These are phyloP conservation scores for Lycocerus yunnanus DNA, from an alignment of 2,888 invertebrate genomes.

Conservation along the genomic window DNA sequence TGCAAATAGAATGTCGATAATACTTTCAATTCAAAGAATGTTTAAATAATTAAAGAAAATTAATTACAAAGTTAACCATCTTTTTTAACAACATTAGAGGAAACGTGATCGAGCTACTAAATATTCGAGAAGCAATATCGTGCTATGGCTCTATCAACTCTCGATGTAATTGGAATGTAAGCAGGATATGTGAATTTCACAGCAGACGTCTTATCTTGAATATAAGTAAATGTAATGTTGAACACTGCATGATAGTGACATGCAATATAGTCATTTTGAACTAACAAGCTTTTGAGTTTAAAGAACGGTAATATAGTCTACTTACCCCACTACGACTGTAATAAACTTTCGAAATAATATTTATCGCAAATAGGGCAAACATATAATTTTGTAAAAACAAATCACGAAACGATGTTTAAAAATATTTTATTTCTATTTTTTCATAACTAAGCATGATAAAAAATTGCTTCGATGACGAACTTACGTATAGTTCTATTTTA, in stretches of 20 bases:
- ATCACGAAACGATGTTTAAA: neutral
- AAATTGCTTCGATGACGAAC: neutral
- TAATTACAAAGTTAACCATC: neutral
- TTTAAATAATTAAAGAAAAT: neutral
- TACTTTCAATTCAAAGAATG: neutral
- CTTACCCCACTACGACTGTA: neutral
- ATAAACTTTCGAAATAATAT: neutral
- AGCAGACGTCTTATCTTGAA: slow-evolving; percentile 22
- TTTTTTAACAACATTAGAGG: neutral
- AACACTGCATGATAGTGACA: slow-evolving; percentile 21
- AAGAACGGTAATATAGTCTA: neutral
- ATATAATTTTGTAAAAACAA: neutral
- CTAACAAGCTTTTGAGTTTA: neutral
- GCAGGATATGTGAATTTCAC: slow-evolving; percentile 22
- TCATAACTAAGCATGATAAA: no score
- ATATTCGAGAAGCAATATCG: slow-evolving; percentile 11
- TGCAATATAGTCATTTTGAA: slow-evolving; percentile 17
- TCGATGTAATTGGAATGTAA: slow-evolving; percentile 28
- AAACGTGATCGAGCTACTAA: neutral
- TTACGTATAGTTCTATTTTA: no score
- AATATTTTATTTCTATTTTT: neutral
- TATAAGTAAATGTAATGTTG: slow-evolving; percentile 24
- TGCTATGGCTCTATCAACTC: slow-evolving; percentile 19
- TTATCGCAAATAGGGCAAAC: neutral
- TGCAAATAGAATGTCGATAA: neutral